These are phyloP conservation scores for Paelopatides confundens DNA, from an alignment of 53 echinoderm and acorn worm species.

Conservation along the genomic window DNA sequence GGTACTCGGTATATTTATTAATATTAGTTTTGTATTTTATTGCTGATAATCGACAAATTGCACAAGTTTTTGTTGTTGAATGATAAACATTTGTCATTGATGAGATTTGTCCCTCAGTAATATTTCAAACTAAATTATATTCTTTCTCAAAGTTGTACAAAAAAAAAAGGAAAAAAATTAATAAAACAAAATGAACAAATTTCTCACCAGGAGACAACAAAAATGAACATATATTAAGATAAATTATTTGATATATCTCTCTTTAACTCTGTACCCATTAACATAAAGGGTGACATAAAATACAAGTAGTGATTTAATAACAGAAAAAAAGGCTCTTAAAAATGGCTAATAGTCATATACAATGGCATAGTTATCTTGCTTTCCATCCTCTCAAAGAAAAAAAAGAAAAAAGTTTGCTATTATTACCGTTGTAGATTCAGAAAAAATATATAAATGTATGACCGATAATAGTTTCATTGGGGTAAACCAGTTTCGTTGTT, in stretches of 20 bases:
- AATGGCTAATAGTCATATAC: neutral
- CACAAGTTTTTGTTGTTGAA: constrained; percentile 22
- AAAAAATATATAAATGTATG: neutral
- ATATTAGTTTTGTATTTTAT: neutral
- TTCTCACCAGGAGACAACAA: constrained; percentile 37
- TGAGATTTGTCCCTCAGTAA: neutral
- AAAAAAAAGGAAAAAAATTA: neutral
- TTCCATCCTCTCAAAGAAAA: neutral
- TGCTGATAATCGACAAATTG: constrained; percentile 33
- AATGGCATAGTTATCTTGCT: neutral
- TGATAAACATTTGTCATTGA: constrained; percentile 2
- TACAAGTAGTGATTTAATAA: neutral
- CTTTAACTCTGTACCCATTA: neutral
- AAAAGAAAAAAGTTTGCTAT: neutral
- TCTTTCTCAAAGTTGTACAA: constrained; percentile 6
- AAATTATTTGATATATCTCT: constrained; percentile 28
- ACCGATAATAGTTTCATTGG: neutral
- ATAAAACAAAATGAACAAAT: neutral
- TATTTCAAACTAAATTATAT: neutral
- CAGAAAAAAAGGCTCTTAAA: neutral
- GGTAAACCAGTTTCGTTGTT: neutral
- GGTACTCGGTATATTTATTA: neutral
- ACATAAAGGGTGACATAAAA: neutral
- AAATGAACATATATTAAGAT: constrained; percentile 31
- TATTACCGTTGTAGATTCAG: neutral